A percentile compares a stretch with the other conserved stretches of the same genome.
These are phyloP conservation scores for Hofmannophila pseudospretella DNA, from an alignment of 2,888 invertebrate species.

Conservation along the genomic window DNA sequence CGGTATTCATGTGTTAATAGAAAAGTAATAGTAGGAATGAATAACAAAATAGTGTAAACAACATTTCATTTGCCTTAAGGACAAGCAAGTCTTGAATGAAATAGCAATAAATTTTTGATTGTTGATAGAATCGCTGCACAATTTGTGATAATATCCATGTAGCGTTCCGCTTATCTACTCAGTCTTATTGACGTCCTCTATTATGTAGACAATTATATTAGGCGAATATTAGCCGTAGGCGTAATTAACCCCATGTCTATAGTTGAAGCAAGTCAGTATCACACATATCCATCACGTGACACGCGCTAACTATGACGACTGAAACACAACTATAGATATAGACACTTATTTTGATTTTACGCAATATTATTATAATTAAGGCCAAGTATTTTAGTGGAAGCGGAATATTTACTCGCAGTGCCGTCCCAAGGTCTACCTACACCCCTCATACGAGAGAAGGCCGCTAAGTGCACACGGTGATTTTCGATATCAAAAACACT, in stretches of 20 bases:
- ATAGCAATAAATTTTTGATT: constrained; percentile 69
- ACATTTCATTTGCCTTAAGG: constrained; percentile 68
- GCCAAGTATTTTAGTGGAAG: no score
- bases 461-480: no score
- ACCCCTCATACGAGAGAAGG: no score
- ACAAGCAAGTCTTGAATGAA: constrained; percentile 56
- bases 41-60: constrained; percentile 31
- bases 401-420: no score
- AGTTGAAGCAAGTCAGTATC: constrained; percentile 9
- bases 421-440: no score
- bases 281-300: constrained; percentile 1
- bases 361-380: no score
- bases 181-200: constrained; percentile 68
- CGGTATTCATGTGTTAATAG: constrained; percentile 23
- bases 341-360: no score
- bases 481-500: no score
- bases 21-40: constrained; percentile 5
- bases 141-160: constrained; percentile 68
- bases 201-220: constrained; percentile 72
- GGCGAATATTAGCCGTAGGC: constrained; percentile 65
- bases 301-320: not conserved
- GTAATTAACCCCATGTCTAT: constrained; percentile 56
- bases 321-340: no score
- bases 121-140: constrained; percentile 64
- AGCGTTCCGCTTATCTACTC: constrained; percentile 64